These are phyloP conservation scores for Boleophthalmus pectinirostris DNA, from an alignment of 2,113 vertebrate species.

Conservation along the genomic window DNA sequence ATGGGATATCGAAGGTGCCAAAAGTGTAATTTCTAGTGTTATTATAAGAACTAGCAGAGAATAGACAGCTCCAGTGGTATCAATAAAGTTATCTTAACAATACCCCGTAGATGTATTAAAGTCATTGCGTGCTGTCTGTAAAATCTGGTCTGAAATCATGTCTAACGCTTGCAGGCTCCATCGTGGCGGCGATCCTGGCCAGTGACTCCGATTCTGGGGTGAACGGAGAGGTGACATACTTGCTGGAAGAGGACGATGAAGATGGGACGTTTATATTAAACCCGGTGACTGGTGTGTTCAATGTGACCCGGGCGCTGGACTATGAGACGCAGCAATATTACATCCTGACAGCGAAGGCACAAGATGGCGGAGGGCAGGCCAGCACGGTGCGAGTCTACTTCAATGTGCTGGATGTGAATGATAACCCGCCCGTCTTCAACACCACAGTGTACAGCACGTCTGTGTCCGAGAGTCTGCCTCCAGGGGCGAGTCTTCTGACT, in stretches of 20 bases:
- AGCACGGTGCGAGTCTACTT: conserved; percentile 89
- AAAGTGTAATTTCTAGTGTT: conserved; percentile 7
- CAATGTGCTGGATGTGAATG: conserved; percentile 92
- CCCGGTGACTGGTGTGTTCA: conserved; percentile 93
- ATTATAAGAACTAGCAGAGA: conserved; percentile 29
- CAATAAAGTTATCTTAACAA: conserved; percentile 28
- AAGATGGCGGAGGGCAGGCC: conserved; percentile 88
- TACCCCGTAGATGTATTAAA: conserved; percentile 33
- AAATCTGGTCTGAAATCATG: conserved; percentile 10
- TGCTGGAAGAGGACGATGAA: conserved; percentile 89
- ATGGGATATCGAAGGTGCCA: neutral
- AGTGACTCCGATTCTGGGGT: conserved; percentile 89
- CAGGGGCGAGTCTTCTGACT: conserved; percentile 81
- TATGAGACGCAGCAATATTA: conserved; percentile 90
- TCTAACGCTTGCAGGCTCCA: conserved; percentile 80
- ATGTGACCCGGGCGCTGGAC: conserved; percentile 87
- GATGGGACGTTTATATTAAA: conserved; percentile 91
- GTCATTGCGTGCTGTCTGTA: conserved; percentile 12
- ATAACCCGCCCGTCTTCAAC: conserved; percentile 87
- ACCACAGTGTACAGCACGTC: conserved; percentile 82
- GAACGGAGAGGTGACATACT: conserved; percentile 94
- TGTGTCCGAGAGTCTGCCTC: conserved; percentile 84
- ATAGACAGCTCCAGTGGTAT: conserved; percentile 22
- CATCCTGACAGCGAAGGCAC: conserved; percentile 84
- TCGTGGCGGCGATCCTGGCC: conserved; percentile 93